Evolutionary conservation across 2,113 vertebrate genomes (phyloP), one percentile per base, ranked within the genome.

Genomic region (Rhabdornis inornatus): DNA sequence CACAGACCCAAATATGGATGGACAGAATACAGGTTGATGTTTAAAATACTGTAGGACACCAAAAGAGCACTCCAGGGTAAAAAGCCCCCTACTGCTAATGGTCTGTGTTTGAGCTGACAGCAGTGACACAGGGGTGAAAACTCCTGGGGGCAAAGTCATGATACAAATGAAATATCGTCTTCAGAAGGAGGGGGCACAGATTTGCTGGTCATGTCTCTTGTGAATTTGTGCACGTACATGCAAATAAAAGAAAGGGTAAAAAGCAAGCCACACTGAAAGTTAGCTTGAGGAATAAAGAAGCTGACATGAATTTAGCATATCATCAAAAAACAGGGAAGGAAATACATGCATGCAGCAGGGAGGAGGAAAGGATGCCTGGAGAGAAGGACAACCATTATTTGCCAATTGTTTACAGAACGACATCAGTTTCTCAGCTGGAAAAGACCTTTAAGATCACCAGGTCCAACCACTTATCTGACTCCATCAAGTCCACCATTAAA

Each of bases 21-120:
- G 78, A 85, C 92, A 95, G 86, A 75, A 65, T 77, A 60, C 76
- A 88, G 79, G 86, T 89, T 94, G 83, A 59, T 66, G 59, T 74
- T 90, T 86, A 83, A 64, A 86, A 72, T 83, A 52, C 40, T 39
- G 56, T 15, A 49, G 75, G 71, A 78, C 82, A 94, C 66, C 74
- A 75, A 50, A 63, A 77, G 45, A 90, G 45, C 63, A 83, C 90
- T 57, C 47, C 75, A 44, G 87, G 94, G 90, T 79, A 74, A 74
- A 91, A 66, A 84, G 47, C 19, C 76, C 47, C 60, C 64, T 56
- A 60, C 37, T 0, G 11, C 75, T 88, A 95, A 96, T 92, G 60
- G 80, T 22, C 68, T 92, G 64, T 66, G 35, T 72, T 85, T 52
- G 80, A 87, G 80, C 59, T 89, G 80, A 63, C 69, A 90, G 69